Conservation (phyloP, 2,888 invertebrate species). For the Endomychus coccineus region DNA sequence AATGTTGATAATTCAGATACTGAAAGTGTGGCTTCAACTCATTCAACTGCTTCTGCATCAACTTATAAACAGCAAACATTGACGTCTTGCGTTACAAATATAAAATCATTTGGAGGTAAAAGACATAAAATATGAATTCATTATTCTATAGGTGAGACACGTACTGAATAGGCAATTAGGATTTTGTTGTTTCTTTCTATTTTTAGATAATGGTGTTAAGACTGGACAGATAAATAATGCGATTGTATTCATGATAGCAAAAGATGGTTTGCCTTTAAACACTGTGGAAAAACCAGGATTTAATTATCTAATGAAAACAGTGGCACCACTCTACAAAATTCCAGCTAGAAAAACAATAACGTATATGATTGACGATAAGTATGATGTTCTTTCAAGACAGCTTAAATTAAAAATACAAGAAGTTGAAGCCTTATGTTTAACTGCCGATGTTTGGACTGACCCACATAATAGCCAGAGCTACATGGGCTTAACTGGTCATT, state of each 20-base stretch:
- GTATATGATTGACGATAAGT: constrained; percentile 8
- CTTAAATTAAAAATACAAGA: constrained; percentile 6
- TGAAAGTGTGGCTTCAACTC: constrained; percentile 6
- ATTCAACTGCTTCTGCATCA: constrained; percentile 4
- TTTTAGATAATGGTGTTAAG: constrained; percentile 7
- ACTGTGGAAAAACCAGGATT: constrained; percentile 6
- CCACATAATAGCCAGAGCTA: constrained; percentile 5
- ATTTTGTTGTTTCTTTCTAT: neutral
- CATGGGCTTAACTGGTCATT: constrained; percentile 9
- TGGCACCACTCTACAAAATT: constrained; percentile 4
- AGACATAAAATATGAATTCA: constrained; percentile 1
- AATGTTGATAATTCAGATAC: constrained; percentile 6
- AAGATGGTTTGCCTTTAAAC: constrained; percentile 5
- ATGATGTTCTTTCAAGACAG: constrained; percentile 5
- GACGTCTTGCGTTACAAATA: constrained; percentile 8
- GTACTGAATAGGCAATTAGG: neutral
- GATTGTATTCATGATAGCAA: constrained; percentile 8
- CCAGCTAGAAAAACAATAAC: constrained; percentile 6
- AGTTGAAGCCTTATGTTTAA: constrained; percentile 7
- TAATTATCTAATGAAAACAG: constrained; percentile 6
- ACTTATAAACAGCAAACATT: constrained; percentile 7
- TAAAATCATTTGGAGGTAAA: constrained; percentile 8
- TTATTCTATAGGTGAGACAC: constrained; percentile 1
- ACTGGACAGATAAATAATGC: constrained; percentile 7
- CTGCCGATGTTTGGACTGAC: constrained; percentile 8